Conservation (phyloP, 1,140 invertebrate genomes). For the Orius insidiosus region DNA sequence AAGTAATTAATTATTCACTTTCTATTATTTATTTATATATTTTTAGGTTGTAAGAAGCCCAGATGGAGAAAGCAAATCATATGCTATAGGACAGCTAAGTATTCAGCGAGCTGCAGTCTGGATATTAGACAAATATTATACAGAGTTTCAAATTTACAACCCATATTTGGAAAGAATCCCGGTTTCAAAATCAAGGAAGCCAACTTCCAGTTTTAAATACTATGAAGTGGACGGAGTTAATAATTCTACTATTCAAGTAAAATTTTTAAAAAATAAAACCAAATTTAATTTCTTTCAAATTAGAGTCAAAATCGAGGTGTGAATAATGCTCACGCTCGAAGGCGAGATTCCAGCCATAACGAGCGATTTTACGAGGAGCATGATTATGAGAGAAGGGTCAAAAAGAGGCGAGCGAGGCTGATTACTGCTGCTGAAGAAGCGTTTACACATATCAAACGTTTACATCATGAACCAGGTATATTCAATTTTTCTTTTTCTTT, state of each 20-base stretch:
- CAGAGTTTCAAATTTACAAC: slow-evolving; percentile 92
- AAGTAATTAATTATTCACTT: slow-evolving; percentile 31
- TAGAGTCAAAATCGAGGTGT: slow-evolving; percentile 41
- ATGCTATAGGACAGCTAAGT: slow-evolving; percentile 77
- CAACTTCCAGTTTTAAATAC: slow-evolving; percentile 78
- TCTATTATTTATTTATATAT: slow-evolving; percentile 7
- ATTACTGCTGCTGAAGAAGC: slow-evolving; percentile 90
- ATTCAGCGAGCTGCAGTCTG: slow-evolving; percentile 89
- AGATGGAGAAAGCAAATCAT: slow-evolving; percentile 73
- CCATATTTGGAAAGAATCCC: slow-evolving; percentile 84
- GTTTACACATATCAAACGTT: slow-evolving; percentile 83
- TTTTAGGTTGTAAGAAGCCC: slow-evolving; percentile 68
- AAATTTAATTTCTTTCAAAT: too few species aligned
- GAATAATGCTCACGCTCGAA: slow-evolving; percentile 46
- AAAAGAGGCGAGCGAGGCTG: slow-evolving; percentile 69
- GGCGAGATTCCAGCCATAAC: slow-evolving; percentile 80
- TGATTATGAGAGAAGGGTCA: slow-evolving; percentile 84
- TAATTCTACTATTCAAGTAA: slow-evolving; percentile 36
- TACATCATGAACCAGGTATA: slow-evolving; percentile 41
- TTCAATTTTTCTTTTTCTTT: neutral
- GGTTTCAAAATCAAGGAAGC: slow-evolving; percentile 61
- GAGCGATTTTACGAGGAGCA: slow-evolving; percentile 95
- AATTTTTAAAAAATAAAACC: too few species aligned
- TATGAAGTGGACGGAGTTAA: slow-evolving; percentile 87
- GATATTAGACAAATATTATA: slow-evolving; percentile 88